These are phyloP conservation scores for Perognathus longimembris DNA, from an alignment of 2,113 vertebrate species.

Conservation along the genomic window DNA sequence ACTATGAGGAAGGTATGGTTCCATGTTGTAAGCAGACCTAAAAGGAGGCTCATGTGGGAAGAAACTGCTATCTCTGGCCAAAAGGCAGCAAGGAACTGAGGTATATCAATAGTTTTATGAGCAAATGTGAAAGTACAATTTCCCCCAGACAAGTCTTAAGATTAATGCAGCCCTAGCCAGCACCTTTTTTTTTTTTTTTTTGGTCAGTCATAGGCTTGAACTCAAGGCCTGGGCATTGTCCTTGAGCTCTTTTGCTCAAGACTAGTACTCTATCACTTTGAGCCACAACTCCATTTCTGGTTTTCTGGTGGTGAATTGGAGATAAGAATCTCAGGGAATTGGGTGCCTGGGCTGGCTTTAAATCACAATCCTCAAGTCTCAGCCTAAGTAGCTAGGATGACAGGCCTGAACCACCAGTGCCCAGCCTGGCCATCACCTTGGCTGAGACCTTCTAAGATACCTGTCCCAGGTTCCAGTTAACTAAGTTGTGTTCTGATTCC, in stretches of 20 bases:
- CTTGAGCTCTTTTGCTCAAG: too few relatives aligned
- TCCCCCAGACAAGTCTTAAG: background rate
- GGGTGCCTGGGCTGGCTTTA: too few relatives aligned
- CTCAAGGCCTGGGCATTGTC: too few relatives aligned
- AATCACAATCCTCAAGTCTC: too few relatives aligned
- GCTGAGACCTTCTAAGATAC: background rate
- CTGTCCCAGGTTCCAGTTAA: background rate
- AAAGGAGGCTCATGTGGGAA: background rate
- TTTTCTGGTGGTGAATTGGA: too few relatives aligned
- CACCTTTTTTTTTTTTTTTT: background rate
- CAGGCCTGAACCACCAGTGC: too few relatives aligned
- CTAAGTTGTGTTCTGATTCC: background rate
- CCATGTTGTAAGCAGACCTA: background rate
- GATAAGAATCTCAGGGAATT: too few relatives aligned
- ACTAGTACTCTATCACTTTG: too few relatives aligned
- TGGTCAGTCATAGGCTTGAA: too few relatives aligned
- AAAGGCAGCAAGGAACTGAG: background rate
- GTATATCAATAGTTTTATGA: background rate
- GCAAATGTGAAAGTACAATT: background rate
- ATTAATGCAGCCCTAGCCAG: background rate
- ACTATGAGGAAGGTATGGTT: background rate
- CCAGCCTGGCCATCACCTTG: background rate
- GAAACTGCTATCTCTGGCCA: background rate
- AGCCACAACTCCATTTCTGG: too few relatives aligned
- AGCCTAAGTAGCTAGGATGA: too few relatives aligned